Base-by-base conservation (phyloP, 2,888 invertebrate genomes). In the Drosophila emarginata region DNA sequence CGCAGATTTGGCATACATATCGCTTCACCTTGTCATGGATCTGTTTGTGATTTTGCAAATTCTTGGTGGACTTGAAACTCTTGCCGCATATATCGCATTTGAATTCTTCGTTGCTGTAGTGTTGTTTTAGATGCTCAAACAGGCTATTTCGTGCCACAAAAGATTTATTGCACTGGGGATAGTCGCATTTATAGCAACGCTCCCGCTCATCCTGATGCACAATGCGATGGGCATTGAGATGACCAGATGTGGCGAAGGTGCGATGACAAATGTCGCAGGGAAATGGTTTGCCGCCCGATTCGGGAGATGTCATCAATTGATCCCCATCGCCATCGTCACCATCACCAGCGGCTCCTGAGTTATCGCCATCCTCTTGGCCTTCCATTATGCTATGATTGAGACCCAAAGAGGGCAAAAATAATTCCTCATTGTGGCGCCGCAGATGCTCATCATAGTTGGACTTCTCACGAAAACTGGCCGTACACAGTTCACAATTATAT, bases 1-100 rank as follows among this genome's bases (percentile, higher is more conserved):
- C 91, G 65, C 91, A 91, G 59, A 91, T 87, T 75, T 90, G 90
- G 68, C 91, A 91, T 56, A 91, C 83, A 60, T 91, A 91, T 62
- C 89, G 87, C 68, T 91, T 91, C 14, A 91, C 79, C 32, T 86
- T 89, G 53, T 90, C 91, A 59, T 91, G 91, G 37, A 91, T 89
- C 74, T 91, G 91, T 59, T 90, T 90, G 64, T 91, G 91, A 66
- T 91, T 91, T 62, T 90, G 87, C 23, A 91, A 84, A 66, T 91
- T 91, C 66, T 91, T 91, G 15, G 87, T 79, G 1, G 91, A 88
- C 72, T 90, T 91, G 54, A 91, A 91, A n/a, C 80, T 80, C 64
- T 90, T 89, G 66, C 90, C 89, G 58, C 91, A 91, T 0, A 88
- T 78, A 32, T 89, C 88, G 67, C 91, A 91, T 40, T 86, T 87